Evolutionary conservation across 2,113 vertebrate genomes (phyloP).

Genomic region (Pongo pygmaeus): DNA sequence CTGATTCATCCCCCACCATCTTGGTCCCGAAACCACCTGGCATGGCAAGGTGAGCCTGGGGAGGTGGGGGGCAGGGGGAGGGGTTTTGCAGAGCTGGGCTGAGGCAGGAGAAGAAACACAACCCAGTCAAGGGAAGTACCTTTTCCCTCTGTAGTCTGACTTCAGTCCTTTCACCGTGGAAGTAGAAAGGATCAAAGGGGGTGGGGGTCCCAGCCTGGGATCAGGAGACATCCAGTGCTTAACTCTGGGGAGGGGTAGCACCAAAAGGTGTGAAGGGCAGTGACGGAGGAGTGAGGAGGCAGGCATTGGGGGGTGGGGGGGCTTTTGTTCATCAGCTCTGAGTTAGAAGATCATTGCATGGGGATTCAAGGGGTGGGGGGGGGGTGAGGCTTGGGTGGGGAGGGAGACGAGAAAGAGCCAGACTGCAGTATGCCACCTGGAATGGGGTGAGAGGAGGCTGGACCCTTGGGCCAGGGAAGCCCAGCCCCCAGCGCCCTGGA

Average conservation of each 20-base stretch:
- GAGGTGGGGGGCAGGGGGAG: accelerated
- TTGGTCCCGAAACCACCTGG: neutral
- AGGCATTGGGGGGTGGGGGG: accelerated
- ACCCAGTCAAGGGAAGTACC: conserved; percentile 6
- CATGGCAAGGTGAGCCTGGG: neutral
- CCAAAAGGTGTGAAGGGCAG: conserved; percentile 33
- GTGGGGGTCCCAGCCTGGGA: neutral
- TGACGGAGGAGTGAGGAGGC: neutral
- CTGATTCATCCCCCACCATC: neutral
- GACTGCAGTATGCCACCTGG: neutral
- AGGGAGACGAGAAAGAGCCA: neutral
- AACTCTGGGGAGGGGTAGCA: conserved; percentile 65
- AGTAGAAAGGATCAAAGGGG: neutral
- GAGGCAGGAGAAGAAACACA: neutral
- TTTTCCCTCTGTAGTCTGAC: conserved; percentile 1
- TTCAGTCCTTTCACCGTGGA: neutral
- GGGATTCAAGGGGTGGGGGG: too few relatives aligned
- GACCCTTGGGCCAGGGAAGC: neutral
- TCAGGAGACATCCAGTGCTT: conserved; percentile 70
- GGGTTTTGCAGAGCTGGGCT: neutral
- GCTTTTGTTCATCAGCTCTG: neutral
- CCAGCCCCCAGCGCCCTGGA: neutral
- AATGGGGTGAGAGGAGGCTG: neutral
- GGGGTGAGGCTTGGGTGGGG: neutral
- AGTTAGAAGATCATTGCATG: neutral